Conservation (phyloP, 2,888 invertebrate genomes). For the Ornithoptera priamus region DNA sequence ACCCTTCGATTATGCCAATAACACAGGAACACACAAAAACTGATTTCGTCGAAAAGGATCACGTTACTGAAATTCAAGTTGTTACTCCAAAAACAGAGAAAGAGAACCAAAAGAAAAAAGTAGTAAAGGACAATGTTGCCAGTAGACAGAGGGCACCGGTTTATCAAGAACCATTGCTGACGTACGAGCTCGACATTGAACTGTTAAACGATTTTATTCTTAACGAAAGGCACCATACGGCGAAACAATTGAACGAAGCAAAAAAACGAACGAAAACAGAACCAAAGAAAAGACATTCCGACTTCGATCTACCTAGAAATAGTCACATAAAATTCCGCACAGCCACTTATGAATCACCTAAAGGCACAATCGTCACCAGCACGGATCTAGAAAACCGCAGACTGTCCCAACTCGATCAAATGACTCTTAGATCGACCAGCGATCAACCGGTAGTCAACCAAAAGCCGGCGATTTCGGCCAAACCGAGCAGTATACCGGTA, state of each 20-base stretch:
- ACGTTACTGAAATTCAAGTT: conserved; percentile 88
- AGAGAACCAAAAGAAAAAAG: conserved; percentile 48
- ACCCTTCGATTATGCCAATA: conserved; percentile 64
- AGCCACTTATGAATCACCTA: conserved; percentile 81
- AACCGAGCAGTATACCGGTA: conserved; percentile 74
- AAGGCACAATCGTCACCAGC: conserved; percentile 76
- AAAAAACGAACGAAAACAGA: conserved; percentile 68
- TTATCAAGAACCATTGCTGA: conserved; percentile 58
- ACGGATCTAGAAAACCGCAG: conserved; percentile 79
- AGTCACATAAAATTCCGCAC: conserved; percentile 82
- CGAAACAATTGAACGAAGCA: conserved; percentile 62
- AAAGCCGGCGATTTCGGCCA: conserved; percentile 65
- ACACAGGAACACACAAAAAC: conserved; percentile 56
- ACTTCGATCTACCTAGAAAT: conserved; percentile 75
- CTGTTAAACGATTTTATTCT: conserved; percentile 72
- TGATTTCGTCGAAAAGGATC: conserved; percentile 58
- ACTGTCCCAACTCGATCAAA: conserved; percentile 77
- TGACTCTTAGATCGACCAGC: conserved; percentile 53
- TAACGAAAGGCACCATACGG: conserved; percentile 70
- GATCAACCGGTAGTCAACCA: conserved; percentile 47
- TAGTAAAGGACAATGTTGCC: conserved; percentile 59
- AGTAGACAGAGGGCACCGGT: conserved; percentile 66
- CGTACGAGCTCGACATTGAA: conserved; percentile 71
- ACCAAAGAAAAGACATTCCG: conserved; percentile 76
- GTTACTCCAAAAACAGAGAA: conserved; percentile 75